Base-by-base conservation (phyloP, 2,888 invertebrate genomes). In the Melieria omissa region DNA sequence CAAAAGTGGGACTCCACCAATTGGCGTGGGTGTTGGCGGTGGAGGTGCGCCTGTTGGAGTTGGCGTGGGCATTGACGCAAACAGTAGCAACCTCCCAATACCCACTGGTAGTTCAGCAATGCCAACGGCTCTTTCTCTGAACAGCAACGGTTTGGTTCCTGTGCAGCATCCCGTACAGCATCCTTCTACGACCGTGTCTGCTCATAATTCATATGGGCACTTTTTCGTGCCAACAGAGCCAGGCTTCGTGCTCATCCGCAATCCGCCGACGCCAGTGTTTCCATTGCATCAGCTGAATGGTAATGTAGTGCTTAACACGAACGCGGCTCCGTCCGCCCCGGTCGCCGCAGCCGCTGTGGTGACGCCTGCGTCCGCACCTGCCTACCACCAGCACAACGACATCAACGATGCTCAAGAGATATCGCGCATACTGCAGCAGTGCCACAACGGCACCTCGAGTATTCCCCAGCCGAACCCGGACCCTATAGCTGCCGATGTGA, bases 321-420 rank as follows among this genome's bases (percentile, higher is more conserved):
- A 52, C 10, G 41, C 14, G 60, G 54, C 71, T 69, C 65, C 76
- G 63, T 12, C 67, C 44, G 46, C 63, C 57, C 62, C 60, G 55
- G 12, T 75, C 46, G 47, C 75, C 46, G 52, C 42, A 47, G 52
- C 55, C 10, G 62, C 71, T 10, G 65, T 73, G 52, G 64, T 68
- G n/a, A 45, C 75, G 62, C 45, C 65, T 58, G 4, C 71, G 58
- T 62, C 65, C 68, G 41, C 72, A 62, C 66, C 78, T 69, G 78
- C 78, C 73, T 78, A 76, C 71, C 74, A 79, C 76, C 76, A 76
- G 12, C 83, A 85, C 77, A 86, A 84, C 71, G 87, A 87, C 77
- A 86, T 86, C 52, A 87, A 84, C 72, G 86, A 87, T 77, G 85
- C 86, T 29, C 86, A 86, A 58, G 86, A 86, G 76, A 87, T 87